phyloP scores from a whole-genome alignment of 2,888 invertebrate genomes.

The Achlya flavicornis region DNA sequence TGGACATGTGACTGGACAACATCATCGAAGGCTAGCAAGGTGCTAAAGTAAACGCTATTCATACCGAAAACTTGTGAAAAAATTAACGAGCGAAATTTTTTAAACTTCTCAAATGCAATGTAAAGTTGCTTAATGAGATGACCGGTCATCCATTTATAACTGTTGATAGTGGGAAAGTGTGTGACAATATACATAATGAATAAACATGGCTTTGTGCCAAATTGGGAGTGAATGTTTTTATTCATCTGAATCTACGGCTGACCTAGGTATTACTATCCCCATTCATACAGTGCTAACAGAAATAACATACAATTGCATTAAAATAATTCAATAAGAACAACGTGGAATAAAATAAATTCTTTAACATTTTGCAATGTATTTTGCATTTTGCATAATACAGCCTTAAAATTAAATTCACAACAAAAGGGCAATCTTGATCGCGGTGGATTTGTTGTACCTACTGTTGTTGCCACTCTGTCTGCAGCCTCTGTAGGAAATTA shows the following conservation, averaged over 20 bases:
- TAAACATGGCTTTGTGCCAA: not conserved
- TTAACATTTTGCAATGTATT: constrained; percentile 7
- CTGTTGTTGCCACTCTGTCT: constrained; percentile 75
- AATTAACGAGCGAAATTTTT: not conserved
- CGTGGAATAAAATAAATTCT: no score
- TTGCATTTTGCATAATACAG: constrained; percentile 11
- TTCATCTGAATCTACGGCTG: no score
- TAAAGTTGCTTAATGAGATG: not conserved
- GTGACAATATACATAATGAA: no score
- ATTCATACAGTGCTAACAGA: no score
- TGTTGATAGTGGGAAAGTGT: not conserved
- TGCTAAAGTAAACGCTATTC: constrained; percentile 71
- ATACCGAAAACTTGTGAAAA: constrained; percentile 65
- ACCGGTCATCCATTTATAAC: not conserved
- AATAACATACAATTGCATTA: no score
- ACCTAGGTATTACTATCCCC: no score
- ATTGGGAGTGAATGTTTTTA: not conserved
- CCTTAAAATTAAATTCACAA: constrained; percentile 19
- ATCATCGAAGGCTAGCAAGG: constrained; percentile 73
- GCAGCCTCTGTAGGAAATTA: constrained; percentile 58
- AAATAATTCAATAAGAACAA: no score
- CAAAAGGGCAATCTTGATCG: constrained; percentile 27
- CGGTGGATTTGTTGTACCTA: constrained; percentile 37
- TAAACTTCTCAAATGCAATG: not conserved
- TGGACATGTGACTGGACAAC: constrained; percentile 55